Base-by-base conservation (phyloP, 2,888 invertebrate genomes). In the Eledona agricola region DNA sequence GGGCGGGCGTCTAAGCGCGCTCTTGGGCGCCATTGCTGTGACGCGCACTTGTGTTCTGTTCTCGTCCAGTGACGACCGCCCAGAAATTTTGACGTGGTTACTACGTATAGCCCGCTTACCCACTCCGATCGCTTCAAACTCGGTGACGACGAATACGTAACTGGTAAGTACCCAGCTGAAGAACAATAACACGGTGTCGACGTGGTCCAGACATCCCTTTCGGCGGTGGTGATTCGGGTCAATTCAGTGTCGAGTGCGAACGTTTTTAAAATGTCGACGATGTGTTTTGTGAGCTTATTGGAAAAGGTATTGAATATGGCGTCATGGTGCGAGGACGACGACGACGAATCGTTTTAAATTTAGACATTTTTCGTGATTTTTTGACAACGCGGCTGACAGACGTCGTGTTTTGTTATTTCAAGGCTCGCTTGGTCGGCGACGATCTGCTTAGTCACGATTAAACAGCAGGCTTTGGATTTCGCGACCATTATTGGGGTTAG, bases 131-230 rank as follows among this genome's bases (percentile, higher is more conserved):
- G 88, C 90, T 87, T 89, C 88, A 89, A 88, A 89, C 84, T 87
- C 87, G 87, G 90, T 90, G 90, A 91, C 90, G 90, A 90, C 88
- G 88, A 89, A 89, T 89, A 90, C 90, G 90, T 90, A 91, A 90
- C 89, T 86, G 88, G 70, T 88, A 88, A 87, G 88, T 87, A 88
- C 85, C 83, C 81, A 80, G 81, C 80, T 79, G 81, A 80, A 80
- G 81, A 81, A 81, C 79, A 81, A 80, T 79, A 81, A 80, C 80
- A 79, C 74, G n/a, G 45, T 45, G 51, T 77, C 76, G 78, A 77
- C 79, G 78, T 79, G 79, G 79, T 75, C 75, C 74, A 73, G 72
- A 67, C 72, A 67, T 69, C 71, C 70, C 66, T 67, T n/a, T 63
- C 46, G 60, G 63, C 63, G 66, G 63, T 64, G 59, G 62, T 62